Base-by-base conservation (phyloP, 2,113 vertebrate genomes). In the human (Homo sapiens) region DNA sequence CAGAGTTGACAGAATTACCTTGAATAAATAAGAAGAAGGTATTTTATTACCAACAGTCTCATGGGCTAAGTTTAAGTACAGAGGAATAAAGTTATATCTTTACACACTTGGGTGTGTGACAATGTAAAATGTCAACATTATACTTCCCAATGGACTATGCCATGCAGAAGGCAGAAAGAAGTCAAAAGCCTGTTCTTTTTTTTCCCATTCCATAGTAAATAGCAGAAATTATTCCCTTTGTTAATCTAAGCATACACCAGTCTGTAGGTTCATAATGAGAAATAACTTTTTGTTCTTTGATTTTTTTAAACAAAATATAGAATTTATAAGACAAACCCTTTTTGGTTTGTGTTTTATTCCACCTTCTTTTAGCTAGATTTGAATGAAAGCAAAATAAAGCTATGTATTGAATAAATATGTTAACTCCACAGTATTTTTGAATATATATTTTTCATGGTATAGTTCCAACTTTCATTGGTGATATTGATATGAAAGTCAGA, bases 401-500 rank as follows among this genome's bases (percentile, higher is more conserved):
- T 10, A 75, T n/a, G 3, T 52, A 38, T 90, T 32, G 55, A 55
- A 59, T 81, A 73, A 70, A 64, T 45, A 50, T 30, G 25, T 59
- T 38, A 30, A n/a, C 38, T 68, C 55, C 40, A 2, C 35, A 64
- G 61, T 64, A 73, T 73, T 61, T 96, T 88, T 40, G 0, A 92
- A 72, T 48, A 30, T 55, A 45, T 32, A 32, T 68, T 43, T 92
- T 96, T 78, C 22, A 55, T 22, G 38, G 12, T 78, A 1, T 43
- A 75, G 25, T 88, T 96, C 59, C 61, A n/a, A n/a, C 40, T 88
- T 86, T 90, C 35, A 43, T 76, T 76, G 45, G 79, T 72, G 40
- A 90, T 89, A 75, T 18, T 64, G 92, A 75, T 85, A 38, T 13
- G 32, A 90, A 97, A 76, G 78, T 95, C 90, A 76, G 76, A 95